Conservation (phyloP, 2,797 vertebrate genomes). For the Cynopterus sphinx region DNA sequence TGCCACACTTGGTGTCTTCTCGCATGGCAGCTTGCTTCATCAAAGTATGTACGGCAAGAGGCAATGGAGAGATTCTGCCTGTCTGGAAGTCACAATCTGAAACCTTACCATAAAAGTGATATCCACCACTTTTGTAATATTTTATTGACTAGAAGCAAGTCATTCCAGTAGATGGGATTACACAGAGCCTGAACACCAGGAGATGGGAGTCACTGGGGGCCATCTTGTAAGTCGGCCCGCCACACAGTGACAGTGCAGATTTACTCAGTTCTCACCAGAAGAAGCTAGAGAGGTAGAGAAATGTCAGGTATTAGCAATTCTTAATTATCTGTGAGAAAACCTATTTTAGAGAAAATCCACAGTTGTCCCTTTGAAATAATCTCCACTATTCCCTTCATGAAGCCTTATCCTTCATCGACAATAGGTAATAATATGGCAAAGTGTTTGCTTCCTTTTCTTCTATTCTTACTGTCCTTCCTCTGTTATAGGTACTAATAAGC, state of each 20-base stretch:
- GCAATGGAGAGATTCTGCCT: background rate
- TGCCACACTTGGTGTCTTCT: background rate
- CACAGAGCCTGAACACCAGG: background rate
- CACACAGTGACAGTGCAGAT: background rate
- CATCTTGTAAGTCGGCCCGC: background rate
- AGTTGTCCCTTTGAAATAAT: background rate
- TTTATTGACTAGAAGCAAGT: background rate
- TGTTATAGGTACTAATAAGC: background rate
- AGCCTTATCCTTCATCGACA: background rate
- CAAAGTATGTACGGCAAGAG: background rate
- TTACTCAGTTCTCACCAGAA: background rate
- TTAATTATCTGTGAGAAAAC: background rate
- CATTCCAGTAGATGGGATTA: background rate
- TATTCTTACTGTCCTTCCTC: background rate
- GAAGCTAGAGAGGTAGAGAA: background rate
- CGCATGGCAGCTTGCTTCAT: background rate
- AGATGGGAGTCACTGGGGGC: background rate
- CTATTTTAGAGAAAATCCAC: background rate
- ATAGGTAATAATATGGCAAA: background rate
- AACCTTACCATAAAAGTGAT: background rate
- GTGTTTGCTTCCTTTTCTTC: background rate
- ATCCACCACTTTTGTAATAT: background rate
- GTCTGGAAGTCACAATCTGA: background rate
- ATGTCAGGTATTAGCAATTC: background rate
- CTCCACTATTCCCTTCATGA: background rate